Evolutionary conservation across 1,140 invertebrate genomes (phyloP).

Genomic region (Apocrypta bakeri): DNA sequence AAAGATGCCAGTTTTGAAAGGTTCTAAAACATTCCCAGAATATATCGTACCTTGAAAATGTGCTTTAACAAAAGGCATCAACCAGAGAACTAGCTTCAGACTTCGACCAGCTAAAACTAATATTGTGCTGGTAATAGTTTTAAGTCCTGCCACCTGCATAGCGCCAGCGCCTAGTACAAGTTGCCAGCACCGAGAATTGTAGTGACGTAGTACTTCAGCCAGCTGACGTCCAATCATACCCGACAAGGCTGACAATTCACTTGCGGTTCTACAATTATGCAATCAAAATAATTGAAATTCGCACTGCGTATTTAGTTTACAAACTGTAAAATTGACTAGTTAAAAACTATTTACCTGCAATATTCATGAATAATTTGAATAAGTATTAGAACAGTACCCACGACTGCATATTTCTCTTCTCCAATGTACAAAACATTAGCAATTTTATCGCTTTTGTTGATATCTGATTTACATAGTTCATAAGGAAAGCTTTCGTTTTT

Average conservation of each 20-base stretch:
- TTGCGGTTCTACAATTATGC: slow-evolving; percentile 62
- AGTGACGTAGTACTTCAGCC: slow-evolving; percentile 90
- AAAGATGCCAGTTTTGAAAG: background rate
- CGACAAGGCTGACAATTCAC: slow-evolving; percentile 79
- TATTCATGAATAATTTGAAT: slow-evolving; percentile 93
- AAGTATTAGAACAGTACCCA: slow-evolving; percentile 89
- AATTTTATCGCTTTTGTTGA: slow-evolving; percentile 60
- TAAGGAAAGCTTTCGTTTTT: slow-evolving; percentile 73
- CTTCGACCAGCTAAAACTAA: slow-evolving; percentile 93
- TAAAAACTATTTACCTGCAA: slow-evolving; percentile 79
- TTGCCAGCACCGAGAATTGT: slow-evolving; percentile 95
- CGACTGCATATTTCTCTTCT: slow-evolving; percentile 88
- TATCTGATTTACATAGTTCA: slow-evolving; percentile 64
- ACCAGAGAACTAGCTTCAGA: slow-evolving; percentile 86
- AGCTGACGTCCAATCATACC: slow-evolving; percentile 85
- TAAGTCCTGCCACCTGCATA: slow-evolving; percentile 93
- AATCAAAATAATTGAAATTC: slow-evolving; percentile 36
- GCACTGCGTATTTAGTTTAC: background rate
- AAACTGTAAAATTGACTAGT: background rate
- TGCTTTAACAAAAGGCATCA: slow-evolving; percentile 81
- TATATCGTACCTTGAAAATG: slow-evolving; percentile 77
- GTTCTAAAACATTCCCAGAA: background rate
- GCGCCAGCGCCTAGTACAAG: slow-evolving; percentile 96
- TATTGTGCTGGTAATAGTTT: slow-evolving; percentile 97
- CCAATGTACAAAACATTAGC: slow-evolving; percentile 80